Conservation (phyloP, 2,113 vertebrate genomes). For the Podarcis cretensis region DNA sequence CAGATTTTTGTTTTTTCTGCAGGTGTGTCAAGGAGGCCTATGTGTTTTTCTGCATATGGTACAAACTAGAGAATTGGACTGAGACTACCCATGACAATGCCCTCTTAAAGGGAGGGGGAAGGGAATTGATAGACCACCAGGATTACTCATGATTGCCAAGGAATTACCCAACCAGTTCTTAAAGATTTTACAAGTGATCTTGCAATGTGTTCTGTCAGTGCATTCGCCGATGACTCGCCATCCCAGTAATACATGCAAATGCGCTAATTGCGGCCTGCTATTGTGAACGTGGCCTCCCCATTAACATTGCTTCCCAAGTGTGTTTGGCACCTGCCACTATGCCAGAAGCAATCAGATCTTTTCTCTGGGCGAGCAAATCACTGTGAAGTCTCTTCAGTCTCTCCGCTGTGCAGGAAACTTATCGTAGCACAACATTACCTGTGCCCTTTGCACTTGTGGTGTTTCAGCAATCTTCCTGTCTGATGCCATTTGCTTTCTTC, state of each 20-base stretch:
- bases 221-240: conserved; percentile 37
- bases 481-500: neutral
- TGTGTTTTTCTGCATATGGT: neutral
- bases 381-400: neutral
- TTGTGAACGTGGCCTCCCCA: conserved; percentile 20
- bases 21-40: neutral
- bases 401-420: neutral
- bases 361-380: neutral
- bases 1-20: no score
- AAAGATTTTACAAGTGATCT: conserved; percentile 42
- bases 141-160: neutral
- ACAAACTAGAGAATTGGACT: neutral
- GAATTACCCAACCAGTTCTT: neutral
- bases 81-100: no score
- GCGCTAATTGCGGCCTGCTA: conserved; percentile 6
- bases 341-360: conserved; percentile 7
- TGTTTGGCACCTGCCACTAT: conserved; percentile 17
- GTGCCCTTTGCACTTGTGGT: neutral
- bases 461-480: conserved; percentile 13
- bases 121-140: neutral
- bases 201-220: conserved; percentile 38
- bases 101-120: neutral
- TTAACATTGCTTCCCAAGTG: conserved; percentile 39
- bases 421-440: neutral
- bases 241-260: neutral